Base-by-base conservation (phyloP, 2,797 vertebrate genomes). In the Falco novaeseelandiae region DNA sequence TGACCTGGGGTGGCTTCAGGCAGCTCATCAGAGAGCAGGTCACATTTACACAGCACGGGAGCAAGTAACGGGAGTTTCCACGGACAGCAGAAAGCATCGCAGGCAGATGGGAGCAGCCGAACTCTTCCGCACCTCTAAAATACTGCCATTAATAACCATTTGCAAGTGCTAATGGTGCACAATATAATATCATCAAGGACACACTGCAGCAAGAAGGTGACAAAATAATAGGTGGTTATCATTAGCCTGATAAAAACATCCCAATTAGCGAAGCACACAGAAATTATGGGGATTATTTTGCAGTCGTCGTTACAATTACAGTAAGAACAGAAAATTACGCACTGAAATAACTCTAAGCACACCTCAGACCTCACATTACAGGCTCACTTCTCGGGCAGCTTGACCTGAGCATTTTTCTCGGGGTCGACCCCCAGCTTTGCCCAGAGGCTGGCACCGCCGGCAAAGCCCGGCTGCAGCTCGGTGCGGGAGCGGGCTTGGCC, bases 171-270 rank as follows among this genome's bases (percentile, higher is more conserved):
- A 34, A 74, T 38, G 83, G 91, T 17, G 36, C 87, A 87, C 29
- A 30, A 20, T n/a, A 2, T 54, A 81, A 85, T 70, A 78, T 38
- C 84, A 84, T 11, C 71, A 2, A 22, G 93, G 95, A 89, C 77
- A 51, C 58, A 16, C 42, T 73, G 67, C 73, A 71, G 79, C 52
- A 3, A 14, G 87, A 83, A 93, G 89, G 85, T 90, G 89, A 89
- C 88, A 91, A 6, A 42, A 42, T 94, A 97, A 96, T 83, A 55
- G 54, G 23, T 62, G 89, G 94, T 89, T 96, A 96, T 96, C 49
- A 6, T 74, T 93, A 87, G 77, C 90, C 92, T 25, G 62, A 70
- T n/a, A 23, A 83, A 70, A 91, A 66, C 66, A 90, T 7, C 76
- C 55, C 76, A 94, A 89, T 96, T 93, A 96, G 87, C 4, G 8